phyloP scores from a whole-genome alignment of 2,797 vertebrate genomes.

The Prionace glauca region DNA sequence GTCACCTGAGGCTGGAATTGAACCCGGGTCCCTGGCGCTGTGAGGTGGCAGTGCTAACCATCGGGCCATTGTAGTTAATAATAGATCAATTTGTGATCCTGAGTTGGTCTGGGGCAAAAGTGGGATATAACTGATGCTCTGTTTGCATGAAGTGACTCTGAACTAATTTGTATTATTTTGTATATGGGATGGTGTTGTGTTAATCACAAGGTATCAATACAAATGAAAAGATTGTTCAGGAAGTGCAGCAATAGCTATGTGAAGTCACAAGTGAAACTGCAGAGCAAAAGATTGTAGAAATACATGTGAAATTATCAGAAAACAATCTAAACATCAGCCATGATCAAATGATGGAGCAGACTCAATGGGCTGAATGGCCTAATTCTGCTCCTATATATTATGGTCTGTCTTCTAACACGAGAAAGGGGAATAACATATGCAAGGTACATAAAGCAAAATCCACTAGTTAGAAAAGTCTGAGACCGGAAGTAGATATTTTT shows the following conservation, averaged over 20 bases:
- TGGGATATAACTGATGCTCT: neutral
- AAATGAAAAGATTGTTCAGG: neutral
- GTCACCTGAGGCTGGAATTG: no score
- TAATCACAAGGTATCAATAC: neutral
- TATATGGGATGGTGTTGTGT: no score
- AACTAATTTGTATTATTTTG: neutral
- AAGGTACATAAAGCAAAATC: neutral
- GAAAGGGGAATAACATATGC: neutral
- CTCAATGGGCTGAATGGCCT: no score
- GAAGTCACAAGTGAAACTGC: neutral
- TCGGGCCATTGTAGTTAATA: neutral
- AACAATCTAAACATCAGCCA: neutral
- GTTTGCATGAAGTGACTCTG: no score
- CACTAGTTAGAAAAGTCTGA: neutral
- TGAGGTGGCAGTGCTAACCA: no score
- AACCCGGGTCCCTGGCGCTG: no score
- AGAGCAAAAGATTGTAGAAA: neutral
- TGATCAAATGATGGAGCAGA: no score
- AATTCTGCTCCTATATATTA: no score
- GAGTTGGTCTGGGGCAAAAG: neutral
- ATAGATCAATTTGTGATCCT: neutral
- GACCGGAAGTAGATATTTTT: neutral
- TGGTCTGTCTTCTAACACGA: neutral
- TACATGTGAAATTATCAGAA: neutral
- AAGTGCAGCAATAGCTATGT: neutral